Base-by-base conservation (phyloP, 2,888 invertebrate genomes). In the Troglohyphantes excavatus region DNA sequence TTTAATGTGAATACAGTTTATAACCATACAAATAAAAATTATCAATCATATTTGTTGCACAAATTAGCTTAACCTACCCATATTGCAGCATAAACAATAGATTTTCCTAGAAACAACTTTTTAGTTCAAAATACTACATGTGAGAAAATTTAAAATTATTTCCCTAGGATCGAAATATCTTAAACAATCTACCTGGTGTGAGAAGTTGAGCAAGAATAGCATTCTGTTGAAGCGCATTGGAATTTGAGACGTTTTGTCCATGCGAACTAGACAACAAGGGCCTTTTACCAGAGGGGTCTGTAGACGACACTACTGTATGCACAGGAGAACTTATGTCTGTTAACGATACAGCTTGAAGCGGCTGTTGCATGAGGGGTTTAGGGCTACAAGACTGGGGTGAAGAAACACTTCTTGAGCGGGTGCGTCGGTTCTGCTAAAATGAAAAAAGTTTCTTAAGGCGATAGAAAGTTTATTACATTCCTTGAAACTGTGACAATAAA, bases 201-300 rank as follows among this genome's bases (percentile, higher is more conserved):
- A 98, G 95, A 91, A 98, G 95, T 93, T 97, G 97, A 70, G 97
- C 97, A 90, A 98, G 95, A 93, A 96, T 95, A 82, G 97, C 96
- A 94, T 96, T 97, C 92, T 95, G 96, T 94, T 97, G 97, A 93
- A 96, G 96, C 86, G 95, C 95, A 68, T 96, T 96, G 92, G 96
- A 95, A 65, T 79, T 87, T 92, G 92, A 61, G 29, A 65, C 68
- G 33, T 43, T 27, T 39, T 79, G 75, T 19, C 73, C 81, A 67
- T 67, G 67, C 17, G 75, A 46, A 7, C 21, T 39, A 27, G 59
- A 2, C n/a, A 76, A 13, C 13, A 59, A 21, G 21, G 79, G 21
- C 59, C 75, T 78, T 43, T 81, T 72, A 23, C 21, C 27, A n/a
- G 73, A 46, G 2, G 23, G 27, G n/a, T 84, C 76, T 33, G 65